Conservation (phyloP, 2,797 vertebrate species). For the Enteromius unitaeniatus region DNA sequence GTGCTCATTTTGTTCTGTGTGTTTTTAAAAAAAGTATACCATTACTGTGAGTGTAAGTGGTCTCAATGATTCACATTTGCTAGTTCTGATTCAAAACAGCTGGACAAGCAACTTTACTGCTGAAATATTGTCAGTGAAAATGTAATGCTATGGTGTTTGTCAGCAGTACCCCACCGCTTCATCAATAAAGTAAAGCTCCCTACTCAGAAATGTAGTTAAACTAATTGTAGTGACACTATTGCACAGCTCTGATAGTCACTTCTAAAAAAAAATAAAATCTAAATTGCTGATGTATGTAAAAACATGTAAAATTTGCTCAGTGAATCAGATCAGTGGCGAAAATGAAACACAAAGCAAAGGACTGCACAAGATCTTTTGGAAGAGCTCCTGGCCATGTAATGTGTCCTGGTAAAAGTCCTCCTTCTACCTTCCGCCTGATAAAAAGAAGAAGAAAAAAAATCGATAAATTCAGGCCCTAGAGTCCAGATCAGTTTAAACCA, state of each 20-base stretch:
- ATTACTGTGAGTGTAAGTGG: slow-evolving; percentile 1
- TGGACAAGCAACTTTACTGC: slow-evolving; percentile 9
- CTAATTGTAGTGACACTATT: background rate
- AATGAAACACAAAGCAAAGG: slow-evolving; percentile 14
- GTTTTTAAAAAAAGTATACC: background rate
- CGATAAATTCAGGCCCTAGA: slow-evolving; percentile 27
- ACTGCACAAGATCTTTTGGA: slow-evolving; percentile 11
- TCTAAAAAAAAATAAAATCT: background rate
- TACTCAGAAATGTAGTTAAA: slow-evolving; percentile 21
- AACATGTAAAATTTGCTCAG: background rate
- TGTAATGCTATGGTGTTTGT: slow-evolving; percentile 8
- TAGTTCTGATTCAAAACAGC: slow-evolving; percentile 16
- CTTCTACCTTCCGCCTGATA: slow-evolving; percentile 33
- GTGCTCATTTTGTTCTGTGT: background rate
- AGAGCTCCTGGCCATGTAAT: slow-evolving; percentile 28
- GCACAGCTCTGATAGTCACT: background rate
- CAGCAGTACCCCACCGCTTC: background rate
- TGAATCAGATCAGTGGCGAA: background rate
- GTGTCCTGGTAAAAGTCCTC: slow-evolving; percentile 37
- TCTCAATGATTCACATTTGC: slow-evolving; percentile 23
- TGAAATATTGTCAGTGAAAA: slow-evolving; percentile 31
- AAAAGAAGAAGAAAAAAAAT: slow-evolving; percentile 4
- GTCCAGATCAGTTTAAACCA: slow-evolving; percentile 44
- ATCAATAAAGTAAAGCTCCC: slow-evolving; percentile 8
- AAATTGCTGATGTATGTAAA: background rate